Evolutionary conservation across 2,888 invertebrate genomes (phyloP), one percentile per base, ranked within the genome.

Genomic region (Plutella xylostella): DNA sequence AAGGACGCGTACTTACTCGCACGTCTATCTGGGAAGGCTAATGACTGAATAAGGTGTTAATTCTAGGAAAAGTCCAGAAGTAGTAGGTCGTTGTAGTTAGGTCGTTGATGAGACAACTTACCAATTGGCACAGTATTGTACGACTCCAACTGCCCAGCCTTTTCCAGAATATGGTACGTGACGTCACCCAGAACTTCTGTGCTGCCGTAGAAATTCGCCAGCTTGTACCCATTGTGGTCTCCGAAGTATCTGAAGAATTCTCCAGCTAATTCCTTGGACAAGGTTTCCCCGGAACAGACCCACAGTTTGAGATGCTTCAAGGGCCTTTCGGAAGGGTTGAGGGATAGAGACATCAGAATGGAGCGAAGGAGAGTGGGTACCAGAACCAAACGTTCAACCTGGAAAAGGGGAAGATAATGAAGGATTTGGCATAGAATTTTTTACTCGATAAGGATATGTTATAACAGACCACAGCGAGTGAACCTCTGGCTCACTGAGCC

Each of bases 131-230:
- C 88, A 55, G 91, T 92, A 7, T 88, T 86, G 46, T 86, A 77
- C 46, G 82, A 68, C 49, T 87, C 85, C 47, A 93, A 58, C 52
- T 92, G 89, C 4, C 82, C 83, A 12, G 75, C 62, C 42, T 80
- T 86, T 47, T 86, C 86, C 55, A 94, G 80, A 0, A 90, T 83
- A 55, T 91, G 89, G 59, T 88, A 94, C 0, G 94, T 94, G 2
- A 96, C 94, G 63, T 95, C 96, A 0, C 94, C 96, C 91, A 95
- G 94, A 1, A 94, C 90, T 68, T 96, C 96, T 0, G 96, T 95
- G 53, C 94, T 94, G 0, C 96, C 96, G 60, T 95, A 96, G 63
- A 95, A 94, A 65, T 96, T 96, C 43, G 93, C 93, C 33, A 96
- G 72, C 14, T 86, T 82, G 50, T 90, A 89, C 1, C 72, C 76